Evolutionary conservation across 2,113 vertebrate species (phyloP), one percentile per base, ranked within the genome.

Genomic region (Equus quagga): DNA sequence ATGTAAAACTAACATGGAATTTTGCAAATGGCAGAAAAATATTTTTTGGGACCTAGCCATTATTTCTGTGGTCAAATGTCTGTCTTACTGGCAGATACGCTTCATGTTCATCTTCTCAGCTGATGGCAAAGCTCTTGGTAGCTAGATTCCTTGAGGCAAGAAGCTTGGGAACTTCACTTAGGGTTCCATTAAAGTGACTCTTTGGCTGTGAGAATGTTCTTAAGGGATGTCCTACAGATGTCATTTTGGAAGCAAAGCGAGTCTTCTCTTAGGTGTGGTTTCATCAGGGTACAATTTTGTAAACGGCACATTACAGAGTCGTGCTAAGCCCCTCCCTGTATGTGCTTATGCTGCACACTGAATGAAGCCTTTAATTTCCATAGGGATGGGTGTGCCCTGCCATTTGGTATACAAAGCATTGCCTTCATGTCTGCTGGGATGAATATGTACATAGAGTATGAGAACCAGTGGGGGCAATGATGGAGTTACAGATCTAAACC

Each of bases 1-100:
- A 60, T n/a, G 2, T 93, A 70, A 86, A 58, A 65, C 13, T 82
- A 46, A 44, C 13, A 10, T n/a, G 21, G 49, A 64, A 96, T 78
- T 82, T 83, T 89, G 62, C 75, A 94, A 76, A 78, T 33, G 23
- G 15, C 60, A 75, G 83, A 79, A 78, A 92, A 89, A 51, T 64
- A 36, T 31, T 28, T 92, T 95, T 62, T 17, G 78, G 56, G 36
- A 28, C 1, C 6, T 56, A 17, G 17, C 51, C 23, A 3, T 72
- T 88, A 44, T 85, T 82, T 92, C 73, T 79, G n/a, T 72, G 51
- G 64, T 51, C 65, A 44, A 0, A 58, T 94, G 85, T 89, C 49
- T 89, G 46, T 56, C 41, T 72, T 8, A n/a, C 1, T 41, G 41
- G 51, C 19, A 33, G 54, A 67, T 69, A 18, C 1, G 7, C 36